Evolutionary conservation across 2,797 vertebrate genomes (phyloP).

Genomic region (Lycodopsis pacificus): DNA sequence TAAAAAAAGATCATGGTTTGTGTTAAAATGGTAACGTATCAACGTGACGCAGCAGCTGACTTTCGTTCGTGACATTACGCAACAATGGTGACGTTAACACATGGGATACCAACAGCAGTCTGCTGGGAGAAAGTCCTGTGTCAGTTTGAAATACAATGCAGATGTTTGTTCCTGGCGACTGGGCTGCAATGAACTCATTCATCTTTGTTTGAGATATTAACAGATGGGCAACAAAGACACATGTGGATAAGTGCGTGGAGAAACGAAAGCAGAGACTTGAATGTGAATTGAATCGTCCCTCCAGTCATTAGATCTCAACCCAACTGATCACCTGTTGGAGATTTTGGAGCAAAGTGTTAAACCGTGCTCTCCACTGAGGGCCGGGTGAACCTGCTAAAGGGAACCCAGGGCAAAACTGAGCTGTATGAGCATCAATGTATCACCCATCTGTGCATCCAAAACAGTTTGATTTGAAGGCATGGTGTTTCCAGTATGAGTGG

Average conservation of each 20-base stretch:
- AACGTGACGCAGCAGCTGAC: no score
- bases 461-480: background rate
- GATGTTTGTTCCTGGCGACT: background rate
- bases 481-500: conserved; percentile 4
- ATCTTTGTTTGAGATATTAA: background rate
- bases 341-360: background rate
- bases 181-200: background rate
- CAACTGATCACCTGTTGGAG: background rate
- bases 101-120: background rate
- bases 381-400: background rate
- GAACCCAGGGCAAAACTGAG: background rate
- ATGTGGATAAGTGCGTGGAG: background rate
- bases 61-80: background rate
- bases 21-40: no score
- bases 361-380: background rate
- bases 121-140: background rate
- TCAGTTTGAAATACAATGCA: background rate
- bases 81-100: background rate
- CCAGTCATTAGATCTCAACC: background rate
- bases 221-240: background rate
- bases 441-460: background rate
- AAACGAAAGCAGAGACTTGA: background rate
- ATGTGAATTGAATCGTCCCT: background rate
- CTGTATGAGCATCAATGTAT: background rate
- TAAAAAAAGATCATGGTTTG: no score